phyloP scores from a whole-genome alignment of 1,140 invertebrate genomes.

The Calliphora vicina region DNA sequence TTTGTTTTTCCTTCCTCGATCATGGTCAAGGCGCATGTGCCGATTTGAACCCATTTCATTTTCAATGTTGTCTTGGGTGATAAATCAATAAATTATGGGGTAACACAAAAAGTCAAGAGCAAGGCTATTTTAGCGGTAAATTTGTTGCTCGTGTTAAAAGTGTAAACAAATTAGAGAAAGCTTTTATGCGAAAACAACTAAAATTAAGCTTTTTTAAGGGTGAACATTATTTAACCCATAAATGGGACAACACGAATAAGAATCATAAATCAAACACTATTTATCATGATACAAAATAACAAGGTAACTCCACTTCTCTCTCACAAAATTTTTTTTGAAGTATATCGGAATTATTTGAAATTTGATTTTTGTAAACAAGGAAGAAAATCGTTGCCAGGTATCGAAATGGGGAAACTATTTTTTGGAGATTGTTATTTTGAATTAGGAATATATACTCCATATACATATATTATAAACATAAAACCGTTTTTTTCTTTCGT shows the following conservation, averaged over 20 bases:
- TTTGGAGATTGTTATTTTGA: too few species aligned
- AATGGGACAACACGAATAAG: background rate
- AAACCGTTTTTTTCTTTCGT: too few species aligned
- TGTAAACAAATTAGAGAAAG: background rate
- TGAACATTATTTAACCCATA: background rate
- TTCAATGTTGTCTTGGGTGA: background rate
- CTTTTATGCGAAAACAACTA: background rate
- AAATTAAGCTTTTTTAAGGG: background rate
- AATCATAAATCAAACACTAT: too few species aligned
- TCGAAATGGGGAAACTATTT: too few species aligned
- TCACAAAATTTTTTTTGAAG: too few species aligned
- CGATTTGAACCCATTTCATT: background rate
- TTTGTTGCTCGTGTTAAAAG: background rate
- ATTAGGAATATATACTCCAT: too few species aligned
- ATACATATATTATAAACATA: too few species aligned
- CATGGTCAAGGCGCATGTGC: slow-evolving; percentile 56
- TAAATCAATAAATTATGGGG: slow-evolving; percentile 59
- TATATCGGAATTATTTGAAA: too few species aligned
- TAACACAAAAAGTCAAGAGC: slow-evolving; percentile 56
- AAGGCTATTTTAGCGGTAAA: slow-evolving; percentile 45
- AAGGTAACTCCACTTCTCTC: too few species aligned
- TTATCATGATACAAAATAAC: too few species aligned
- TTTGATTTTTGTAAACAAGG: too few species aligned
- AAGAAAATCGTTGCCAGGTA: too few species aligned
- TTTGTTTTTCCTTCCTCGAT: background rate